Conservation (phyloP, 2,113 vertebrate genomes). For the Pithys albifrons region DNA sequence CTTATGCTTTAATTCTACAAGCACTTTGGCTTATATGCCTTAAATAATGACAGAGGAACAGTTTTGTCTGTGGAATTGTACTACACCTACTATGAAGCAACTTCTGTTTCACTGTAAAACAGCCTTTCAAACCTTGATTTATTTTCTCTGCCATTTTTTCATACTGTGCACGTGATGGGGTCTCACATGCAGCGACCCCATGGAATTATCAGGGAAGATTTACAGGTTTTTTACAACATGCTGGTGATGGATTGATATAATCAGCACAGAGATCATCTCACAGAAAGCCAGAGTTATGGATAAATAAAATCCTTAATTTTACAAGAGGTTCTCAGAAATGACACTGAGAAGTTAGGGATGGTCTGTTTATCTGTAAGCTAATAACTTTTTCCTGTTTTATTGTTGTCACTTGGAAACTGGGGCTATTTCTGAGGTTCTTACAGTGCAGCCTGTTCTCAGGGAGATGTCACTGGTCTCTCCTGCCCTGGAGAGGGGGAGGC, state of each 20-base stretch:
- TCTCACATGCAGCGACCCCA: background rate
- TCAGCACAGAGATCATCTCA: conserved; percentile 5
- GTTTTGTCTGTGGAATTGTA: background rate
- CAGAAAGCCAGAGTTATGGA: background rate
- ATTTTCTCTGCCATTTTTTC: conserved; percentile 15
- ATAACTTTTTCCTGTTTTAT: conserved; percentile 14
- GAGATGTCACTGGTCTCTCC: background rate
- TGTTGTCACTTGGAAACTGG: background rate
- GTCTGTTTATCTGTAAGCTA: conserved; percentile 9
- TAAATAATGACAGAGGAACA: background rate
- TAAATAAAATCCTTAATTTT: conserved; percentile 6
- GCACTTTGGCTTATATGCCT: background rate
- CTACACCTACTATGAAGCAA: background rate
- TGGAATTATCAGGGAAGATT: background rate
- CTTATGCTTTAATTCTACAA: background rate
- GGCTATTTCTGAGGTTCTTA: background rate
- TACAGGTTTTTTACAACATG: background rate
- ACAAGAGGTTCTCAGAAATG: background rate
- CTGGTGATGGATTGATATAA: background rate
- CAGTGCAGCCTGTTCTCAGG: background rate
- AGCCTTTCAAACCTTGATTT: conserved; percentile 28
- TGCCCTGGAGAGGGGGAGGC: background rate
- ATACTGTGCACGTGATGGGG: background rate
- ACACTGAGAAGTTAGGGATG: background rate
- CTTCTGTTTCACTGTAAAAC: background rate